Base-by-base conservation (phyloP, 2,888 invertebrate genomes). In the Acrobeloides nanus region DNA sequence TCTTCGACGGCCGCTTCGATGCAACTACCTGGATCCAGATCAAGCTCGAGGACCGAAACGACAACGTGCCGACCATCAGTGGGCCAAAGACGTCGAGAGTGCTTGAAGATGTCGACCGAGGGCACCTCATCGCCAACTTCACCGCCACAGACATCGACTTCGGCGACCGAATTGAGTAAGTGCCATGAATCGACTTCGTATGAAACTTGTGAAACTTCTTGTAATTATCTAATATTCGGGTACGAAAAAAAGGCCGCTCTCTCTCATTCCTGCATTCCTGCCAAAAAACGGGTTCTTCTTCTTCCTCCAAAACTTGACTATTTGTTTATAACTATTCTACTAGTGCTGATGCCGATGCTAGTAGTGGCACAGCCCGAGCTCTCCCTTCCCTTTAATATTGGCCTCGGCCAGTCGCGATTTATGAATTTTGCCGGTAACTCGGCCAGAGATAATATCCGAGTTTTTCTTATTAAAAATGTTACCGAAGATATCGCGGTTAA, bases 81-180 rank as follows among this genome's bases (percentile, higher is more conserved):
- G 87, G 90, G 38, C 89, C 89, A 74, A 89, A 92, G 65, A 89
- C 88, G 78, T 86, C 86, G 4, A 84, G 20, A 32, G 37, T 35
- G 33, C 35, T 21, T 34, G 51, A 60, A 25, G 89, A 92, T 75
- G 87, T 89, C 2, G 84, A 85, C 73, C 84, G 88, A 44, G 90
- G 89, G 21, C 87, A 87, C 61, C 78, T 45, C 29, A 33, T 95
- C 64, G 89, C 90, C 76, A 87, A 86, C 17, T 95, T 95, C 78
- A 85, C 85, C 74, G 93, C 93, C 2, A 87, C 86, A 8, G 95
- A 95, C 80, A 88, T 87, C 2, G 95, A 97, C 78, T 89, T 89
- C 76, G 87, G 88, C 20, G 88, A 88, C 18, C 74, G 75, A 7
- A 31, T 55, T 42, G 46, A 48, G 56, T 56, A 50, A 26, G 56